These are phyloP conservation scores for Miichthys miiuy DNA, from an alignment of 2,797 vertebrate genomes.

Conservation along the genomic window DNA sequence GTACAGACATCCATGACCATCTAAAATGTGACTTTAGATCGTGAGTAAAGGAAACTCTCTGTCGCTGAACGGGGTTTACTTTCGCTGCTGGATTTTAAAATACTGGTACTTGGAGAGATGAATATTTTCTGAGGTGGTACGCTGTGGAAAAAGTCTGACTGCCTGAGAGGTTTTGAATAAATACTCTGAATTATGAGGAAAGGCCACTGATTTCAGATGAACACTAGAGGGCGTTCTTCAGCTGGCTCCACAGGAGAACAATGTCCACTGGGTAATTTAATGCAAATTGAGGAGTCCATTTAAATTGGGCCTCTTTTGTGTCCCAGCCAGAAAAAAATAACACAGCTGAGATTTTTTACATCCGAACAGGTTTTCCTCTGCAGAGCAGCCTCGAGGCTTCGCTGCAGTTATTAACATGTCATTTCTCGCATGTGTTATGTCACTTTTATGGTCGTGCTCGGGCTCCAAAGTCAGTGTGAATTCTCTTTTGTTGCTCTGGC, in stretches of 20 bases:
- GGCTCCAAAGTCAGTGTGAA: slow-evolving; percentile 36
- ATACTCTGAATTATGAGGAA: neutral
- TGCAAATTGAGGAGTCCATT: slow-evolving; percentile 51
- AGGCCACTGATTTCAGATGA: neutral
- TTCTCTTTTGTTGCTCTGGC: slow-evolving; percentile 56
- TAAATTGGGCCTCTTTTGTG: slow-evolving; percentile 33
- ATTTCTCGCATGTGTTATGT: slow-evolving; percentile 35
- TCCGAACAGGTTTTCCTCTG: neutral
- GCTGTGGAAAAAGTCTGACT: too few relatives aligned
- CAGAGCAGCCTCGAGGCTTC: neutral
- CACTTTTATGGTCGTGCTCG: slow-evolving; percentile 28
- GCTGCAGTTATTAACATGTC: slow-evolving; percentile 4
- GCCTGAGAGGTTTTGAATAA: neutral
- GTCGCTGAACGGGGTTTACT: too few relatives aligned
- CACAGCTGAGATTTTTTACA: neutral
- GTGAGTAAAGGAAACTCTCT: too few relatives aligned
- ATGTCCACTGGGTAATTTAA: slow-evolving; percentile 27
- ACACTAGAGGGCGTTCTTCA: slow-evolving; percentile 53
- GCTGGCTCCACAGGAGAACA: slow-evolving; percentile 15
- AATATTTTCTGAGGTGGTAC: too few relatives aligned
- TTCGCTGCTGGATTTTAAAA: too few relatives aligned
- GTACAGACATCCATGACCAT: too few relatives aligned
- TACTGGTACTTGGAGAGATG: too few relatives aligned
- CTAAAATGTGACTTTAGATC: too few relatives aligned
- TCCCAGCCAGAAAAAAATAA: neutral